Evolutionary conservation across 1,140 invertebrate genomes (phyloP).

Genomic region (Ladona fulva): DNA sequence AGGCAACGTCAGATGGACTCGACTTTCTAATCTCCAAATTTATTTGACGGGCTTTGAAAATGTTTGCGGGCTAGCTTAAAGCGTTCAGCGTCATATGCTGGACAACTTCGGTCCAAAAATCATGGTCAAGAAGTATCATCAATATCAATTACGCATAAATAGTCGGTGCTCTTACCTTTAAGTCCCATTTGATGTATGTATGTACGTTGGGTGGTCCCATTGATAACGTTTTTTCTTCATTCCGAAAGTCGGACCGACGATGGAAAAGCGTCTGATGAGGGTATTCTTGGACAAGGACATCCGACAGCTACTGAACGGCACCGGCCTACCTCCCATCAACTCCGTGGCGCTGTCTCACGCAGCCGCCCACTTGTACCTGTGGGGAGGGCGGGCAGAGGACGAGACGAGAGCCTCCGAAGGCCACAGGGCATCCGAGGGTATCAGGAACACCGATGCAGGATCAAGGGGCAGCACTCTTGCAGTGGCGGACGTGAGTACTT

Average conservation of each 20-base stretch:
- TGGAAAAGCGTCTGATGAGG: constrained; percentile 24
- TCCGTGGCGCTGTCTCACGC: constrained; percentile 28
- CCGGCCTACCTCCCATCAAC: constrained; percentile 19
- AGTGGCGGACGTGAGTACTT: constrained; percentile 27
- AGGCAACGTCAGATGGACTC: too few species aligned
- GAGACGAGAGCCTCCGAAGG: not conserved
- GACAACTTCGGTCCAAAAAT: too few species aligned
- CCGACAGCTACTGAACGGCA: constrained; percentile 26
- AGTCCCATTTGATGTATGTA: too few species aligned
- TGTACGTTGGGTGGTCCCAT: not conserved
- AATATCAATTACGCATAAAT: too few species aligned
- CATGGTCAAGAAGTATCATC: too few species aligned
- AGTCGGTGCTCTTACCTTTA: too few species aligned
- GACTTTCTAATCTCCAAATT: too few species aligned
- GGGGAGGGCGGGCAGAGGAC: constrained; percentile 25
- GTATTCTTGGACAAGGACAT: constrained; percentile 30
- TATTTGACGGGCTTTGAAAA: too few species aligned
- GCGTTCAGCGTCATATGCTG: too few species aligned
- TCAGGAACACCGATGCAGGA: constrained; percentile 18
- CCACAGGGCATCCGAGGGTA: not conserved
- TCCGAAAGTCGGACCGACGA: constrained; percentile 25
- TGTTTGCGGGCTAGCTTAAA: too few species aligned
- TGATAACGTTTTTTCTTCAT: not conserved
- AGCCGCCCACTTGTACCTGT: constrained; percentile 29
- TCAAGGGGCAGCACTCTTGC: constrained; percentile 26